Evolutionary conservation across 1,140 invertebrate genomes (phyloP).

Genomic region (Calephelis nemesis): DNA sequence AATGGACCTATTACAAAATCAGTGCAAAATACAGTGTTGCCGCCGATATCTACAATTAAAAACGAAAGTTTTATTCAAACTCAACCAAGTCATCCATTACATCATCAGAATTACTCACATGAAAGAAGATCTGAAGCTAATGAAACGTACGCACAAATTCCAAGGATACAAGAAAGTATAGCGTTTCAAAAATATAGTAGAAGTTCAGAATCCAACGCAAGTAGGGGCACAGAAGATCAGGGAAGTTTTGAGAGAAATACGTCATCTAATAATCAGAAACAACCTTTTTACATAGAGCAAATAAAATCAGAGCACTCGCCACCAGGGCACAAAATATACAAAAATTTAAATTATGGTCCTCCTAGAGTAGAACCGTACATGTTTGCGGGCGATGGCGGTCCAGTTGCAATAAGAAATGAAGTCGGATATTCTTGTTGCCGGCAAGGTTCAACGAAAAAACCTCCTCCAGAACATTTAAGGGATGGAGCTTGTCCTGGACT

Average conservation of each 20-base stretch:
- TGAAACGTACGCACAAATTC: constrained; percentile 50
- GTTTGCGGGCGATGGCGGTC: constrained; percentile 84
- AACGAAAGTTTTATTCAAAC: constrained; percentile 70
- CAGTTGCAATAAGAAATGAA: constrained; percentile 79
- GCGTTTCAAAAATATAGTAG: constrained; percentile 70
- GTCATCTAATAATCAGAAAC: constrained; percentile 48
- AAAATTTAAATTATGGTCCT: constrained; percentile 66
- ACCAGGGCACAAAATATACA: constrained; percentile 77
- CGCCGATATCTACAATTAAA: constrained; percentile 78
- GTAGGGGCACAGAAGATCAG: constrained; percentile 43
- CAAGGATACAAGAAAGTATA: constrained; percentile 57
- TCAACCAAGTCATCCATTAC: constrained; percentile 48
- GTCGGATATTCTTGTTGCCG: constrained; percentile 85
- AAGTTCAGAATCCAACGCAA: constrained; percentile 46
- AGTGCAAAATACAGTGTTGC: constrained; percentile 60
- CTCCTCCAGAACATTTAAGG: constrained; percentile 85
- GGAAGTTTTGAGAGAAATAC: constrained; percentile 37
- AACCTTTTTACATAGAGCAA: constrained; percentile 75
- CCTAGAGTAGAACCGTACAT: constrained; percentile 76
- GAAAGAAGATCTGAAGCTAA: constrained; percentile 45
- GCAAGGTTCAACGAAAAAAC: constrained; percentile 84
- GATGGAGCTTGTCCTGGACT: constrained; percentile 85
- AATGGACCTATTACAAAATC: constrained; percentile 47
- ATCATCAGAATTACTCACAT: constrained; percentile 54
- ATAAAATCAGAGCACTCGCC: constrained; percentile 78